Percentiles rank a stretch among this genome's conserved stretches.
Conservation (phyloP, 2,113 vertebrate genomes). For the Myiagra hebetior region DNA sequence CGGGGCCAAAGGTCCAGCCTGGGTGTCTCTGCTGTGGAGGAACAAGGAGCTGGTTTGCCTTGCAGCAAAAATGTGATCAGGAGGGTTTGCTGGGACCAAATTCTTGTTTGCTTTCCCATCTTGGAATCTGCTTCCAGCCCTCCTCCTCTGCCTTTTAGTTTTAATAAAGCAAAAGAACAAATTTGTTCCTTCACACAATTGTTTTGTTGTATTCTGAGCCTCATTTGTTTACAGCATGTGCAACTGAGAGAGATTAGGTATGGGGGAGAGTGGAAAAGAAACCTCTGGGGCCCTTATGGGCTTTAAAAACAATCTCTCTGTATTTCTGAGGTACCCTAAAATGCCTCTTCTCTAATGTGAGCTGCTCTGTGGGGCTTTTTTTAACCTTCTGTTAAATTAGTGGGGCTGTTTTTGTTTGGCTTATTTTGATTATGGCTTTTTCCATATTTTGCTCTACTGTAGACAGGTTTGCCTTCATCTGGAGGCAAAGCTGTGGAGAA, state of each 20-base stretch:
- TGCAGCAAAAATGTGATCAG: background rate
- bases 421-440: background rate
- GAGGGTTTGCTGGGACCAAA: background rate
- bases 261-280: background rate
- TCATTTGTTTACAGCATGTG: background rate
- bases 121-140: background rate
- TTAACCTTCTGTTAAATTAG: background rate
- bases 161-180: background rate
- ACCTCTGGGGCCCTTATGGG: background rate
- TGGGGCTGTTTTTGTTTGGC: background rate
- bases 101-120: background rate
- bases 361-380: background rate
- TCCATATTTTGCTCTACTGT: background rate
- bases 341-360: background rate
- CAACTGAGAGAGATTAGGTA: background rate
- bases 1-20: background rate
- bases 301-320: constrained; percentile 53
- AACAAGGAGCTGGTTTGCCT: background rate
- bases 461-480: background rate
- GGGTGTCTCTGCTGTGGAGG: background rate
- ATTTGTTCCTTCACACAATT: background rate
- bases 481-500: background rate
- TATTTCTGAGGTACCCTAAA: background rate
- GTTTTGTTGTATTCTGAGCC: background rate
- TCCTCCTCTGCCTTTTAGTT: background rate